Base-by-base conservation (phyloP, 1,140 invertebrate genomes). In the Drosophila hydei region DNA sequence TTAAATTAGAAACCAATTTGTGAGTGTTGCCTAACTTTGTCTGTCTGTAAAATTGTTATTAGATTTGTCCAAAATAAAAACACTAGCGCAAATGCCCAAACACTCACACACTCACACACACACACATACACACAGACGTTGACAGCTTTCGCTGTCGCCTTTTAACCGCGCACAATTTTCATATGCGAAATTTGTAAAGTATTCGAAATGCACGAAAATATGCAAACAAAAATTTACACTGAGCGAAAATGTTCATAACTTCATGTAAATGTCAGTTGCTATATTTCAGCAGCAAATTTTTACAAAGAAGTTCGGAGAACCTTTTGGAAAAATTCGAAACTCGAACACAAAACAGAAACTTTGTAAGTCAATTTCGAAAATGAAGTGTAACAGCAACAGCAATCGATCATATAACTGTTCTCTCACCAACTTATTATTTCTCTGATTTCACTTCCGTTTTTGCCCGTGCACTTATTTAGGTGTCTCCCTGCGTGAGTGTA, bases 1-100 rank as follows among this genome's bases (percentile, higher is more conserved):
- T 87, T 87, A 78, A 88, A 87, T 87, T 87, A 81, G 72, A 85
- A 87, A 87, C 76, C 77, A 87, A 88, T 87, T 87, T 88, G 47
- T 21, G 48, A 60, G 38, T 43, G 56, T 73, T 69, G 65, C 65
- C 56, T 54, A 55, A 56, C 38, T 61, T 67, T 56, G 54, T 51
- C 61, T 21, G 9, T 33, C 68, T 61, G 23, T 50, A 40, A 75
- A 56, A 87, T 81, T 88, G 81, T 87, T 87, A 87, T 87, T 87
- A 88, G 81, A 87, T 87, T 87, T 81, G 33, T 5, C 21, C 19
- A 25, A 56, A 58, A 72, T 60, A 75, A 21, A 51, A 51, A 18
- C 25, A 16, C 25, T 18, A 16, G 54, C 58, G 73, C 52, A 68
- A 52, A 33, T 48, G 25, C 27, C 19, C 23, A 33, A 16, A 48